Percentiles rank a stretch among this genome's conserved stretches.
Evolutionary conservation across 2,888 invertebrate genomes (phyloP).

Genomic region (Cactoblastis cactorum): DNA sequence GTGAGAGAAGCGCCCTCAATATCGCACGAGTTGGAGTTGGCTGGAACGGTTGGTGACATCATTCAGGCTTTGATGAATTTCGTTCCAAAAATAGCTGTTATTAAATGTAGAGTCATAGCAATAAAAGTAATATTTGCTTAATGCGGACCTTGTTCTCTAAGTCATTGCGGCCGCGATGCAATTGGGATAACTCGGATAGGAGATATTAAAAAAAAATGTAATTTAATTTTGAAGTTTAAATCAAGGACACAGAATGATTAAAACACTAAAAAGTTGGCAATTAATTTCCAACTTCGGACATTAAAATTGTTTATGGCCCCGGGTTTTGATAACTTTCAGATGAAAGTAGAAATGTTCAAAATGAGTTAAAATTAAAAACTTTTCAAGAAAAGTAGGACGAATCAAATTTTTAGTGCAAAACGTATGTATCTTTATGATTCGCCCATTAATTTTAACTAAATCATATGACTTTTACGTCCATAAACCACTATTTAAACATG

Average conservation of each 20-base stretch:
- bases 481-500: not conserved
- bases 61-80: not conserved
- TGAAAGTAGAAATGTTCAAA: not conserved
- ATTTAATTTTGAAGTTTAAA: too few species aligned
- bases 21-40: constrained; percentile 3
- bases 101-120: not conserved
- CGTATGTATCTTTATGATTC: not conserved
- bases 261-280: too few species aligned
- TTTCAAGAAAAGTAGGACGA: not conserved
- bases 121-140: too few species aligned
- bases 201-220: too few species aligned
- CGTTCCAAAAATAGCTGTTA: not conserved
- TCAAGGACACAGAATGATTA: too few species aligned
- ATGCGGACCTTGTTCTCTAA: too few species aligned
- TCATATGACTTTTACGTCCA: not conserved
- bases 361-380: not conserved
- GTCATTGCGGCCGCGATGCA: too few species aligned
- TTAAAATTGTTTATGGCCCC: too few species aligned
- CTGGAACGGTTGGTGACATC: constrained; percentile 8
- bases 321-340: not conserved
- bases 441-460: constrained; percentile 6
- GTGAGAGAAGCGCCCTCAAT: constrained; percentile 18
- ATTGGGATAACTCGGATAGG: too few species aligned
- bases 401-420: constrained; percentile 11
- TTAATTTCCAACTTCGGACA: too few species aligned